Base-by-base conservation (phyloP, 2,797 vertebrate genomes). In the Momotus momota region DNA sequence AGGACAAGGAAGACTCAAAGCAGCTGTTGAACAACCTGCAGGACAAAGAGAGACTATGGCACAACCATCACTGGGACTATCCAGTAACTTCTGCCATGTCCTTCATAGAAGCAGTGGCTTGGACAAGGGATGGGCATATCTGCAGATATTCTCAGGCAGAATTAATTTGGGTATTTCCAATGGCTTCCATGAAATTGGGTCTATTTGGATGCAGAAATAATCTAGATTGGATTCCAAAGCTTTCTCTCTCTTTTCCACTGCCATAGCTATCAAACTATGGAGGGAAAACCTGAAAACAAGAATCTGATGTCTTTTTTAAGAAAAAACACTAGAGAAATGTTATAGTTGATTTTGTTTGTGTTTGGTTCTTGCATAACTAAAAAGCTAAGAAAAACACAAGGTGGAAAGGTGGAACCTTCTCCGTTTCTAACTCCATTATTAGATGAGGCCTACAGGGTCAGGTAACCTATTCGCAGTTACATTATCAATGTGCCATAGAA, bases 401-500 rank as follows among this genome's bases (percentile, higher is more conserved):
- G 29, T 16, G 58, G 31, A 69, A 27, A 26, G 12, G 15, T 12
- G 8, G 18, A 86, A 62, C 9, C 7, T 66, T 22, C 12, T 38
- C 31, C 60, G 29, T 52, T 73, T 74, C 31, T 51, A 67, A 8
- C 29, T 40, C 79, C 14, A 31, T 62, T 43, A 27, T 19, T 10
- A 43, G 58, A 33, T 14, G 52, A 58, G 60, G 55, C 27, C 26
- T 31, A 5, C 1, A 8, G 12, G 46, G 54, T 18, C 81, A 72
- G 69, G 11, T 10, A 58, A 19, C 20, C 29, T 23, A 3, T 48
- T 52, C 3, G 16, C 69, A 41, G 43, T 7, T 40, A 3, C 8
- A 29, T 19, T 29, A 31, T 7, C 45, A 8, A 12, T 1, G 33
- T 40, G 18, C 55, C 67, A 1, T 0, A 48, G 66, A 33, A 45